Base-by-base conservation (phyloP, 2,797 vertebrate genomes). In the Lacerta viridis region DNA sequence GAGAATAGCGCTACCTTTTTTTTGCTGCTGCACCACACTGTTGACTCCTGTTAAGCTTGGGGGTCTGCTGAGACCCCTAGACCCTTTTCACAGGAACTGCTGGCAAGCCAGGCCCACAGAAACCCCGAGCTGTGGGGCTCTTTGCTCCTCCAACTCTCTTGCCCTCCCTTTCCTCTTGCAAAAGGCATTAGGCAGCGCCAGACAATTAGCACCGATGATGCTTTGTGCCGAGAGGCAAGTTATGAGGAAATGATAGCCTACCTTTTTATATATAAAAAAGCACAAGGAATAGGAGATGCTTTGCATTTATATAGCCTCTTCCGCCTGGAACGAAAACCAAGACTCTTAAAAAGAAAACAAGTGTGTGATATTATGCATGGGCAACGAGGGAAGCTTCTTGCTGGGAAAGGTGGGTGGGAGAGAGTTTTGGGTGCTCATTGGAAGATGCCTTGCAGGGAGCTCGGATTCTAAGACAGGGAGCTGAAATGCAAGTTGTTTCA, bases 131-230 rank as follows among this genome's bases (percentile, higher is more conserved):
- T n/a, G 71, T 74, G 77, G n/a, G 79, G 55, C 18, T 20, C n/a
- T 36, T 13, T 23, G 18, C 87, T 74, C 80, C 82, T 86, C 46
- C 69, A 89, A 59, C 4, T 10, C 66, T 81, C 6, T 25, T 68
- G 80, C 43, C 87, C 61, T 75, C 11, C 1, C 85, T 10, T 29
- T 85, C 7, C 29, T 41, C 84, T 61, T 2, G 27, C 8, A 17
- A 64, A 25, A 80, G 80, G 78, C 91, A 89, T 92, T 91, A 88
- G 25, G 33, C 50, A 33, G 91, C 89, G 71, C 83, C 41, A 86
- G 79, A 91, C 89, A 88, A 61, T 91, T 88, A 88, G 77, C 6
- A 25, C 3, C 1, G 41, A 36, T 2, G 13, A 27, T 3, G 13
- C 59, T 4, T 25, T 88, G 92, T 84, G 61, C 20, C 4, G 11